Conservation (phyloP, 2,797 vertebrate species). For the Enteromius fasciolatus region DNA sequence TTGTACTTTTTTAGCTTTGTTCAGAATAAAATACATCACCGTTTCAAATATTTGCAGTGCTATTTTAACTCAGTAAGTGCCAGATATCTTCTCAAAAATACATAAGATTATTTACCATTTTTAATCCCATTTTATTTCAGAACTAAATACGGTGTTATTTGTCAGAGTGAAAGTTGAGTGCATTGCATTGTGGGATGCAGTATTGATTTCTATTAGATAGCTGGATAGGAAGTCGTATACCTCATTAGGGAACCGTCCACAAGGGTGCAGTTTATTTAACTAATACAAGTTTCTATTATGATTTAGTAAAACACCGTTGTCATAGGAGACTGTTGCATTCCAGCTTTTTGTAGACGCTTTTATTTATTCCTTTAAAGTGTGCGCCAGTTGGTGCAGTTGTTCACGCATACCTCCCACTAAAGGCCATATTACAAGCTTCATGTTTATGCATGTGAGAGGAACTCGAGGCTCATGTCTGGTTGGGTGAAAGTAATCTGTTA, state of each 20-base stretch:
- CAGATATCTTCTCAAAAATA: not conserved
- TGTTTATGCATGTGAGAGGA: not conserved
- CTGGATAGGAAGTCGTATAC: not conserved
- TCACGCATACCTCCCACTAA: not conserved
- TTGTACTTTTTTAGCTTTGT: not conserved
- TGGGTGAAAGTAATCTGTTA: not conserved
- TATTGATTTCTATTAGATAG: not conserved
- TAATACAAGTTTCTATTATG: not conserved
- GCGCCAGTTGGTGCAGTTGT: not conserved
- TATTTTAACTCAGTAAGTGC: not conserved
- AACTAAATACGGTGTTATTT: not conserved
- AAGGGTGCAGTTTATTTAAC: not conserved
- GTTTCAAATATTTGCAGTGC: not conserved
- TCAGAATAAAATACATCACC: not conserved
- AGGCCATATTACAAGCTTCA: constrained; percentile 14
- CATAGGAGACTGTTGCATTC: not conserved
- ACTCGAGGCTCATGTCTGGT: not conserved
- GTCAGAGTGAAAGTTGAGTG: not conserved
- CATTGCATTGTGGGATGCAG: not conserved
- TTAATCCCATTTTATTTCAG: not conserved
- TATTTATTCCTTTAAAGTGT: not conserved
- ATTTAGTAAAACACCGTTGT: not conserved
- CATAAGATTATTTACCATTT: not conserved
- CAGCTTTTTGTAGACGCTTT: not conserved
- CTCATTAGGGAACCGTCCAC: not conserved